Base-by-base conservation (phyloP, 53 echinoderm and acorn worm genomes). In the Crossaster papposus region DNA sequence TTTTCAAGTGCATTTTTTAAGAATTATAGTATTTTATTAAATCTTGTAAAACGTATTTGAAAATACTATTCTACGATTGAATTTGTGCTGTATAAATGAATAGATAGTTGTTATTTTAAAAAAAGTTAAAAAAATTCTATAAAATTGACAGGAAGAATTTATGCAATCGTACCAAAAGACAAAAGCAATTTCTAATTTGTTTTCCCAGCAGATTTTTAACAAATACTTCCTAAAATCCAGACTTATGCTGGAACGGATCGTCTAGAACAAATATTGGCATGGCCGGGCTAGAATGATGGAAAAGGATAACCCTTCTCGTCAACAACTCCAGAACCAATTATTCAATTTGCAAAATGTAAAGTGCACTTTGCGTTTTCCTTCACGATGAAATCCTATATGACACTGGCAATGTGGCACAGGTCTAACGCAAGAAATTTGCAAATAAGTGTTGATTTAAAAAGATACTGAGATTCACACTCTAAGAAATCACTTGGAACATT, bases 291-390 rank as follows among this genome's bases (percentile, higher is more conserved):
- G 4, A 28, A n/a, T 68, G 9, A 26, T 5, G 68, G 68, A n/a
- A 83, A 30, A 34, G 65, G 51, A 34, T n/a, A 55, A 50, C 65
- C 28, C 26, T 36, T 15, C 24, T 14, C 23, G 17, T 26, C 15
- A 37, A 36, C 26, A 26, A 18, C 68, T 3, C 20, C 70, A 36
- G 65, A 36, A 70, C 31, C 34, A 33, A 68, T 68, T 44, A 83
- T 83, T 37, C 65, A 83, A 83, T 83, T 83, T 65, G 65, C 83
- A 83, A 34, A 58, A 83, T 64, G 38, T 30, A 50, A n/a, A 20
- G 63, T 83, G 83, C 70, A 83, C 83, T 83, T 74, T 83, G 35
- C 28, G 36, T 37, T 14, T 70, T 26, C 31, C 83, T 38, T 70
- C 65, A 30, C 32, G 70, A 20, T 68, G 83, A 83, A 65, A 83